These are phyloP conservation scores for Malachius bipustulatus DNA, from an alignment of 2,888 invertebrate species.

Conservation along the genomic window DNA sequence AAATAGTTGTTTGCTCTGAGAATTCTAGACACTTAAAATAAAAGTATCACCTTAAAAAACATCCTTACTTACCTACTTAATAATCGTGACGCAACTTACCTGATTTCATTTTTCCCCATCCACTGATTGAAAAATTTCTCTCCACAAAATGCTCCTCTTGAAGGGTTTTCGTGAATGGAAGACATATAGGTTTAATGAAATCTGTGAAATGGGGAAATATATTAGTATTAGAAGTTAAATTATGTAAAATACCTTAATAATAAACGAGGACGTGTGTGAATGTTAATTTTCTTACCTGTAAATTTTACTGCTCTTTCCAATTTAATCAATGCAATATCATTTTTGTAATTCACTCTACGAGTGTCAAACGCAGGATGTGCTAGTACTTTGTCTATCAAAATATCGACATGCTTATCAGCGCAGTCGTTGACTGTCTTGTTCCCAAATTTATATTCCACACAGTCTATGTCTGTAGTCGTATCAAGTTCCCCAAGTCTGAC, in stretches of 20 bases:
- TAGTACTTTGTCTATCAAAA: slow-evolving; percentile 25
- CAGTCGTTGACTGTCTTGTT: slow-evolving; percentile 22
- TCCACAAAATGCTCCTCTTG: slow-evolving; percentile 15
- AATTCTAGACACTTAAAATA: no score
- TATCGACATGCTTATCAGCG: slow-evolving; percentile 27
- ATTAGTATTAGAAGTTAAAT: slow-evolving; percentile 23
- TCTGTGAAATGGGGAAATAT: no score
- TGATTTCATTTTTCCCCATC: slow-evolving; percentile 58
- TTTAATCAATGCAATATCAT: slow-evolving; percentile 35
- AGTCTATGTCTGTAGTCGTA: slow-evolving; percentile 36
- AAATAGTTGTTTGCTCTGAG: no score
- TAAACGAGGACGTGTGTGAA: no score
- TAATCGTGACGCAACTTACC: no score
- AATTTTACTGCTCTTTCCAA: slow-evolving; percentile 23
- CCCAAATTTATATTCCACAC: slow-evolving; percentile 25
- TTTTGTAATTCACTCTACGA: slow-evolving; percentile 25
- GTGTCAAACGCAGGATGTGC: slow-evolving; percentile 29
- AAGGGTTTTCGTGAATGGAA: slow-evolving; percentile 32
- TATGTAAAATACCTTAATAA: no score
- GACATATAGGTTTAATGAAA: slow-evolving; percentile 39
- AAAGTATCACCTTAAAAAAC: no score
- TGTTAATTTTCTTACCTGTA: no score
- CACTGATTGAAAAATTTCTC: slow-evolving; percentile 49
- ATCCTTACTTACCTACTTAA: no score
- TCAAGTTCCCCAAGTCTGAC: slow-evolving; percentile 51